phyloP scores from a whole-genome alignment of 1,140 invertebrate genomes.

The Drosophila littoralis region DNA sequence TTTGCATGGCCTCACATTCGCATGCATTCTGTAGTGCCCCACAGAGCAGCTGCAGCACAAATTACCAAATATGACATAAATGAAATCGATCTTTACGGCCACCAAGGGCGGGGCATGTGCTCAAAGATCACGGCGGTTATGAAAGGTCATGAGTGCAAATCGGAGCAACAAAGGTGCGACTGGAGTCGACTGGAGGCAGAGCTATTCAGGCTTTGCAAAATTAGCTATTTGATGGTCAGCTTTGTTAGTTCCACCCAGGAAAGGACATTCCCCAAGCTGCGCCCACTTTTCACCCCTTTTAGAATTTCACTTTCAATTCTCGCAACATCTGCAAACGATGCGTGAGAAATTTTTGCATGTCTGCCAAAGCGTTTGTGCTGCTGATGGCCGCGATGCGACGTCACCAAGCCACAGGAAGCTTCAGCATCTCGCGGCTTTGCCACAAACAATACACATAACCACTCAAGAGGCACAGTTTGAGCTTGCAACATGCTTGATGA shows the following conservation, averaged over 20 bases:
- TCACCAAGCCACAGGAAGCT: constrained; percentile 79
- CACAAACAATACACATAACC: constrained; percentile 51
- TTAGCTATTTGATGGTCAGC: background rate
- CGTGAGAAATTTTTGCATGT: constrained; percentile 73
- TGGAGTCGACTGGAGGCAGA: too few relatives aligned
- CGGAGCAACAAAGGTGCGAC: background rate
- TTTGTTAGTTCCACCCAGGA: background rate
- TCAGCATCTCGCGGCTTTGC: constrained; percentile 32
- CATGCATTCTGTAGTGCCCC: constrained; percentile 32
- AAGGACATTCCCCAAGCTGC: background rate
- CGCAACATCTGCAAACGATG: constrained; percentile 64
- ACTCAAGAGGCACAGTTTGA: constrained; percentile 64
- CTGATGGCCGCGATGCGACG: constrained; percentile 16
- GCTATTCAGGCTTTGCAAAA: too few relatives aligned
- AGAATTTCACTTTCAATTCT: background rate
- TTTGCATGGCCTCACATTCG: constrained; percentile 62
- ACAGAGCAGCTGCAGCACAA: constrained; percentile 25
- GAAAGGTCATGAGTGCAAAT: background rate
- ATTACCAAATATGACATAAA: constrained; percentile 44
- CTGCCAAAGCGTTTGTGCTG: constrained; percentile 41
- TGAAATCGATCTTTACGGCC: constrained; percentile 73
- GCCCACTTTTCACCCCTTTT: background rate
- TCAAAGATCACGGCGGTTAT: constrained; percentile 5
- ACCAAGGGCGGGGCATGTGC: constrained; percentile 66
- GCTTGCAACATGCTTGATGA: constrained; percentile 40